Evolutionary conservation across 1,140 invertebrate genomes (phyloP).

Genomic region (Euura saliciscinereae): DNA sequence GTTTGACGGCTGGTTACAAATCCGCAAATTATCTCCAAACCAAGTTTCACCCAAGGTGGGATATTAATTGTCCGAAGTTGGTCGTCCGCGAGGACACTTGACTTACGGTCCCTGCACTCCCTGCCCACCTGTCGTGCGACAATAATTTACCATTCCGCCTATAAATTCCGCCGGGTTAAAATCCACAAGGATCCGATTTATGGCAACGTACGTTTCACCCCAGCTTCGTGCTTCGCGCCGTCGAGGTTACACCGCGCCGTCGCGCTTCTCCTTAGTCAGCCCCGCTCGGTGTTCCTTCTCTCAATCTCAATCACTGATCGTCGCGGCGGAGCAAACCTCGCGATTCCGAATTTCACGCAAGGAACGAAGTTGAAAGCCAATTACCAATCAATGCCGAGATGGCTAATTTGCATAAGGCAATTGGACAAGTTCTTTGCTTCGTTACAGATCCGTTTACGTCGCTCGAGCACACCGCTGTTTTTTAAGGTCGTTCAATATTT

Average conservation of each 20-base stretch:
- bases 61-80: neutral
- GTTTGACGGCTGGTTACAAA: neutral
- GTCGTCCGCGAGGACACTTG: neutral
- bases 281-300: neutral
- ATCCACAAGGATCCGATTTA: neutral
- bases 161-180: constrained; percentile 1
- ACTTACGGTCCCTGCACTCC: neutral
- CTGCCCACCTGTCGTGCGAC: constrained; percentile 1
- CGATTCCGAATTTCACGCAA: too few species aligned
- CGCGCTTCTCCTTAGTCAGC: neutral
- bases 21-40: neutral
- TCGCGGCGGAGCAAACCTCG: too few species aligned
- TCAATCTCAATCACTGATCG: too few species aligned
- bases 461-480: too few species aligned
- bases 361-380: neutral
- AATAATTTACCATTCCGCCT: constrained; percentile 3
- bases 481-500: too few species aligned
- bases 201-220: neutral
- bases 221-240: neutral
- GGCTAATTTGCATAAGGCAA: neutral
- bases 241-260: neutral
- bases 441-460: too few species aligned
- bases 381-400: neutral
- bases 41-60: neutral
- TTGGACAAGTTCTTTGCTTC: neutral